A percentile compares a stretch with the other conserved stretches of the same genome.
Conservation (phyloP, 1,140 invertebrate species). For the Elysia chlorotica region DNA sequence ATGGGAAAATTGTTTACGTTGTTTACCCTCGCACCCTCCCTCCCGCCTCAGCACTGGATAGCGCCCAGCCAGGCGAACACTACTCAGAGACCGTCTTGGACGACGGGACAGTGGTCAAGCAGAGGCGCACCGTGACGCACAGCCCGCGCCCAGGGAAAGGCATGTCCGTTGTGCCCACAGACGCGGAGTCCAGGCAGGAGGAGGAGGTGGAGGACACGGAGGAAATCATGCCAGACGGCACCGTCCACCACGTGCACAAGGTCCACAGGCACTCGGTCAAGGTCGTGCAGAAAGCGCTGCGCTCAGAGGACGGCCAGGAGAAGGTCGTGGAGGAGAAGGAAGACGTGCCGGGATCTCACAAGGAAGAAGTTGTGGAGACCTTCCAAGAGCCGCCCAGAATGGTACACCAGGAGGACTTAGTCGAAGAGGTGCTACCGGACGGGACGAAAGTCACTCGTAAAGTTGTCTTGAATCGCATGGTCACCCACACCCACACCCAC, state of each 20-base stretch:
- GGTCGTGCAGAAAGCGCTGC: slow-evolving; percentile 36
- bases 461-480: slow-evolving; percentile 47
- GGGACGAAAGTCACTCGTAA: slow-evolving; percentile 50
- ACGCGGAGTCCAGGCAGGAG: slow-evolving; percentile 36
- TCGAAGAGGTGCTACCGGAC: slow-evolving; percentile 51
- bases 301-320: slow-evolving; percentile 41
- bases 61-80: slow-evolving; percentile 27
- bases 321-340: slow-evolving; percentile 31
- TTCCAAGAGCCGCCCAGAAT: slow-evolving; percentile 50
- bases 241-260: slow-evolving; percentile 40
- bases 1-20: too few relatives aligned
- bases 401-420: slow-evolving; percentile 51
- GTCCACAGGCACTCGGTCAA: slow-evolving; percentile 43
- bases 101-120: slow-evolving; percentile 48
- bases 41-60: too few relatives aligned
- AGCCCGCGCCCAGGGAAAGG: slow-evolving; percentile 11
- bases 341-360: slow-evolving; percentile 33
- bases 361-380: slow-evolving; percentile 47
- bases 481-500: slow-evolving; percentile 42
- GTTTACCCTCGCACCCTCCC: too few relatives aligned
- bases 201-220: slow-evolving; percentile 43
- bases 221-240: slow-evolving; percentile 53
- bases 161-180: slow-evolving; percentile 34
- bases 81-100: slow-evolving; percentile 43
- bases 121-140: slow-evolving; percentile 26